Base-by-base conservation (phyloP, 2,113 vertebrate species). In the Hiodon tergisus region DNA sequence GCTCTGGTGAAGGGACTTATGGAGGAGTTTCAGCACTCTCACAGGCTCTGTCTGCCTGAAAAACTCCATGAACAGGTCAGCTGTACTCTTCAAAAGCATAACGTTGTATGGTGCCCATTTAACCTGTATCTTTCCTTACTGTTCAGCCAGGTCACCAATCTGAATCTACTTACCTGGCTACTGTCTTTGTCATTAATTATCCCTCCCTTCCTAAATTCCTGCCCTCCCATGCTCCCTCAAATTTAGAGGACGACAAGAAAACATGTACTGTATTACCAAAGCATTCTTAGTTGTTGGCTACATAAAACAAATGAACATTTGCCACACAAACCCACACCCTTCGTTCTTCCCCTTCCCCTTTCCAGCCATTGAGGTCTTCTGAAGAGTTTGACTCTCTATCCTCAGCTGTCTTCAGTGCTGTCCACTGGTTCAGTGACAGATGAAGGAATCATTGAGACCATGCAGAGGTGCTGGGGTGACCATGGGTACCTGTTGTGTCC, bases 1-100 rank as follows among this genome's bases (percentile, higher is more conserved):
- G 0, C 0, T 54, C 59, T 81, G 73, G 91, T 89, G 0, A 95
- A 91, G 81, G 78, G 0, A 0, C 83, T 98, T 82, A 97, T 98
- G 94, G 93, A 94, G 54, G 86, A 80, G 76, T 98, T 98, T 85
- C 92, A 90, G 3, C 11, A 0, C 2, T 88, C 82, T 0, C 92
- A 88, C 62, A 85, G 62, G 50, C 17, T 92, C 31, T 67, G 76
- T 14, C 81, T 98, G 31, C 89, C 93, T 0, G 76, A 84, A 57
- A 79, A 87, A 6, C 88, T 84, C 6, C 84, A 77, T 59, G 82
- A 79, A 67, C 74, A 86, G 84, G 91, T 91, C 4, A 53, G 55
- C 48, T 55, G 4, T 58, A 47, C 6, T 57, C 17, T 57, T n/a
- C 9, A 67, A 5, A 50, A 5, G 51, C 51, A n/a, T 6, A 67